Base-by-base conservation (phyloP, 2,113 vertebrate species). In the Tauraco erythrolophus region DNA sequence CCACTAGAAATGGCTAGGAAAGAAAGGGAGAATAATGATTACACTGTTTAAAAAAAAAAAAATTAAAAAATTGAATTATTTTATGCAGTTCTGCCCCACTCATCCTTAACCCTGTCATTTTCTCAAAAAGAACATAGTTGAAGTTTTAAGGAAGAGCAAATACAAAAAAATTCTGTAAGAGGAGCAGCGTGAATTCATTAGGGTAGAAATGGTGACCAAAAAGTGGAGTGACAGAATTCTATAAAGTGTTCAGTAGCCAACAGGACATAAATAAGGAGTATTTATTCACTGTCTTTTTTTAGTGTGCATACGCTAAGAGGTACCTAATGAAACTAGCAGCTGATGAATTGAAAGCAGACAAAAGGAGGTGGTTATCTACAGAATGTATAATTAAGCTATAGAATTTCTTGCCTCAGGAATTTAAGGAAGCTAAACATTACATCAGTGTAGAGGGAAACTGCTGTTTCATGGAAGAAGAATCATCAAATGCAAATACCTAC, bases 391-490 rank as follows among this genome's bases (percentile, higher is more conserved):
- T 96, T 95, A 94, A 90, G 94, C 88, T 94, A 90, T 90, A 95
- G 88, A 88, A 93, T 92, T 92, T 95, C 95, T 93, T 92, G 82
- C 94, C 92, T 85, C 45, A 25, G 88, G 91, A 95, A 90, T 94
- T 95, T 79, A 92, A 93, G 53, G 85, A 93, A 83, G 89, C 94
- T 92, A 92, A 94, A 95, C 75, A 83, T 83, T 93, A 85, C 82
- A 68, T 97, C 65, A 95, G 18, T 53, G 71, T 46, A 43, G 71
- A 83, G 85, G 91, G 45, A 90, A 88, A 57, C 75, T 85, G 82
- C 70, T 1, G 8, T 88, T 92, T 46, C 0, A 1, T 85, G 62
- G 48, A 83, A 68, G 51, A 70, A 66, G 76, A 88, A 65, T 90
- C 70, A 69, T 64, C 82, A 92, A 65, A 83, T 65, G 75, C 82